Base-by-base conservation (phyloP, 2,888 invertebrate species). In the Eueremaeus valkanovi region DNA sequence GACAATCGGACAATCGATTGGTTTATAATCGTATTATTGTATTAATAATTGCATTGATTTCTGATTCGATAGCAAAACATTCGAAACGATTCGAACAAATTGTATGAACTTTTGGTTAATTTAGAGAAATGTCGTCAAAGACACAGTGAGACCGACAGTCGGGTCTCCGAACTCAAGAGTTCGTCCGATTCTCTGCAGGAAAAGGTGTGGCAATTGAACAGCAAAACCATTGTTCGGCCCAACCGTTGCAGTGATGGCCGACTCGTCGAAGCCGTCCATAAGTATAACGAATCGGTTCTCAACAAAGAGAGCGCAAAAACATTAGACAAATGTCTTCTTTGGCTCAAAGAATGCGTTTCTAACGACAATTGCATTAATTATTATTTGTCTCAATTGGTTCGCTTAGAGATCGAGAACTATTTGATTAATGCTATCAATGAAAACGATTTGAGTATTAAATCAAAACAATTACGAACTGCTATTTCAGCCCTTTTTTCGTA, bases 401-500 rank as follows among this genome's bases (percentile, higher is more conserved):
- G 74, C 11, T 33, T 68, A n/a, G 27, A 66, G 33, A 70, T 77
- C 33, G 76, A 77, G 42, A 70, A 70, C 70, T 45, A 27, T 24
- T 29, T 70, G 18, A 70, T 27, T 5, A 27, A 66, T 3, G 29
- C 74, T 9, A 49, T 73, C 13, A 55, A 74, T 21, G 49, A 72
- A 36, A 42, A 24, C 18, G 74, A 76, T 61, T 29, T 27, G 0
- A 18, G 13, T 13, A 18, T 24, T 0, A 73, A 74, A 33, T 31
- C 36, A 55, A 31, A 61, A 24, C 51, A 74, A 42, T 21, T 77
- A 8, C 49, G 74, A 58, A 70, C 27, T 27, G 27, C 73, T 27
- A 61, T 77, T 31, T 74, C 77, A 45, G 77, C 74, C 5, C 58
- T 77, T n/a, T 77, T 77, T 66, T 58, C 73, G 11, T 77, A 77